phyloP scores from a whole-genome alignment of 2,797 vertebrate species.

The Danio kyathit region DNA sequence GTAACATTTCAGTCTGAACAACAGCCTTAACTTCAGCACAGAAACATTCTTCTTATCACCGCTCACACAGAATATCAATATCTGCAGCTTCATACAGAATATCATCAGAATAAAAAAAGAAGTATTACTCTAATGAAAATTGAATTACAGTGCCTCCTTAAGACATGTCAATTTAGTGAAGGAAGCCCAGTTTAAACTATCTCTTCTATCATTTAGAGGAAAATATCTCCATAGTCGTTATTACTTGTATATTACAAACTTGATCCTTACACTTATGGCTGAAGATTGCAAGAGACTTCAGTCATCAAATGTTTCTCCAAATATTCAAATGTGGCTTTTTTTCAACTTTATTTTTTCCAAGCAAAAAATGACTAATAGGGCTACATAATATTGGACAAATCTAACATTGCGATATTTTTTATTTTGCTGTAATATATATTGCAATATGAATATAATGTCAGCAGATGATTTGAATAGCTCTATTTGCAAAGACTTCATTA shows the following conservation, averaged over 20 bases:
- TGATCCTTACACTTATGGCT: not conserved
- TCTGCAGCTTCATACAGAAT: not conserved
- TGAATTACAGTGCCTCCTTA: not conserved
- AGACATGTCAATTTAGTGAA: not conserved
- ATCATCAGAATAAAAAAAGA: not conserved
- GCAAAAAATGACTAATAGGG: too few species aligned
- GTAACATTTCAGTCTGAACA: not conserved
- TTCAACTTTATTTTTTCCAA: too few species aligned
- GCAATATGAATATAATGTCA: too few species aligned
- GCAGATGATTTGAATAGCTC: too few species aligned
- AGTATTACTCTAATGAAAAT: not conserved
- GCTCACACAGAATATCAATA: not conserved
- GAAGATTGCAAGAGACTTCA: too few species aligned
- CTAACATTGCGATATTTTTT: too few species aligned
- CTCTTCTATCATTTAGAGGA: not conserved
- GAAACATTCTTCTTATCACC: not conserved
- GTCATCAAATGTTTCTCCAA: too few species aligned
- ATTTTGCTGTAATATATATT: too few species aligned
- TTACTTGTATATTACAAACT: not conserved
- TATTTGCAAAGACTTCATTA: too few species aligned
- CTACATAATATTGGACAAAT: too few species aligned
- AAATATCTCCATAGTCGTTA: not conserved
- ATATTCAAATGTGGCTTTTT: too few species aligned
- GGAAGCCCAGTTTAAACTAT: not conserved
- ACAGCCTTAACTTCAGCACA: not conserved